Conservation (phyloP, 2,888 invertebrate species). For the Dorcus hopei region DNA sequence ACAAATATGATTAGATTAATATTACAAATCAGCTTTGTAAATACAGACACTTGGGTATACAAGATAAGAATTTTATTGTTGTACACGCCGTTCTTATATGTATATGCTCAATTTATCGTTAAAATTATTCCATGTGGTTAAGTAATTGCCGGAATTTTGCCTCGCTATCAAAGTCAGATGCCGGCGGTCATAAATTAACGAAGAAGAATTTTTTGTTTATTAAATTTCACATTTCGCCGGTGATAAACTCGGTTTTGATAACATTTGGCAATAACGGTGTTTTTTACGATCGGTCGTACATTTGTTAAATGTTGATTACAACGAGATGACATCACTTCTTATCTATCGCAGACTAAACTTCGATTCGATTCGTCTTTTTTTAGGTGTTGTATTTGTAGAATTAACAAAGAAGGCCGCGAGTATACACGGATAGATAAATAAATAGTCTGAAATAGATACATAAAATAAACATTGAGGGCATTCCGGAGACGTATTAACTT, state of each 20-base stretch:
- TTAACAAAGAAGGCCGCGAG: constrained; percentile 8
- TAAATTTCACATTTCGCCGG: not conserved
- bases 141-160: not conserved
- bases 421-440: constrained; percentile 9
- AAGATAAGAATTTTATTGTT: not conserved
- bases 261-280: not conserved
- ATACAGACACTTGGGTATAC: not conserved
- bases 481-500: constrained; percentile 1
- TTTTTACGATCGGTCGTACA: not conserved
- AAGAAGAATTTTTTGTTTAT: not conserved
- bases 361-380: not conserved
- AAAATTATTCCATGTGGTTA: not conserved
- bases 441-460: constrained; percentile 12
- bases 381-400: not conserved
- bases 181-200: too few species aligned
- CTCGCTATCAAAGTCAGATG: too few species aligned
- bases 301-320: not conserved
- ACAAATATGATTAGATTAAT: not conserved
- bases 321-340: not conserved
- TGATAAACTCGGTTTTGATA: not conserved
- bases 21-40: constrained; percentile 3
- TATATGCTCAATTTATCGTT: not conserved
- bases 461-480: constrained; percentile 9
- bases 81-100: not conserved
- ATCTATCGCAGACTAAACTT: not conserved